A percentile compares a stretch with the other conserved stretches of the same genome.
These are phyloP conservation scores for Mirounga angustirostris DNA, from an alignment of 2,113 vertebrate genomes.

Conservation along the genomic window DNA sequence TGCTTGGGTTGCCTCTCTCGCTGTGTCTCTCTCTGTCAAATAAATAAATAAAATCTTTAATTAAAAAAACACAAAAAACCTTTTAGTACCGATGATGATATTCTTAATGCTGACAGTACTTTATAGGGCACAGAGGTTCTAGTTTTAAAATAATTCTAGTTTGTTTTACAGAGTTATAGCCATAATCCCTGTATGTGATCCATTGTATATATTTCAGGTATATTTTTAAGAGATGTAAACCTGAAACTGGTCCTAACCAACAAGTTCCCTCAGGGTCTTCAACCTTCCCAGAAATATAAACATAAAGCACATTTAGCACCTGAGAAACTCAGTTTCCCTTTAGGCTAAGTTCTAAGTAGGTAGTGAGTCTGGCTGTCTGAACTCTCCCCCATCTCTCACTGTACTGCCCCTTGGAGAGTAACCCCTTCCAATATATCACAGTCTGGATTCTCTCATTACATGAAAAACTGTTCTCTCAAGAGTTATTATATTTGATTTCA, in stretches of 20 bases:
- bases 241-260: neutral
- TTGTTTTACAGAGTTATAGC: constrained; percentile 75
- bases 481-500: constrained; percentile 71
- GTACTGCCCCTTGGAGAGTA: constrained; percentile 43
- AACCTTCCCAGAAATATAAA: constrained; percentile 61
- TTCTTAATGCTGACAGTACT: constrained; percentile 54
- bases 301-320: constrained; percentile 14
- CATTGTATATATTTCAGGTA: neutral
- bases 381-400: constrained; percentile 68
- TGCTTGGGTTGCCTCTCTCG: too few species aligned
- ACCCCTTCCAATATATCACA: constrained; percentile 46
- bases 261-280: constrained; percentile 39
- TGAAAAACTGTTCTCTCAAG: constrained; percentile 66
- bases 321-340: constrained; percentile 64
- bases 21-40: too few species aligned
- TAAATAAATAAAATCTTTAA: too few species aligned
- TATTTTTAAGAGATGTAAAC: constrained; percentile 59
- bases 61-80: neutral
- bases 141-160: constrained; percentile 76
- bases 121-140: constrained; percentile 64
- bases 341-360: constrained; percentile 29
- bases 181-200: constrained; percentile 62
- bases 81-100: constrained; percentile 13
- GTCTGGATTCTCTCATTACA: constrained; percentile 59
- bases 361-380: constrained; percentile 62